Percentiles rank a stretch among this genome's conserved stretches.
These are phyloP conservation scores for Gorsachius goisagi DNA, from an alignment of 2,113 vertebrate genomes.

Conservation along the genomic window DNA sequence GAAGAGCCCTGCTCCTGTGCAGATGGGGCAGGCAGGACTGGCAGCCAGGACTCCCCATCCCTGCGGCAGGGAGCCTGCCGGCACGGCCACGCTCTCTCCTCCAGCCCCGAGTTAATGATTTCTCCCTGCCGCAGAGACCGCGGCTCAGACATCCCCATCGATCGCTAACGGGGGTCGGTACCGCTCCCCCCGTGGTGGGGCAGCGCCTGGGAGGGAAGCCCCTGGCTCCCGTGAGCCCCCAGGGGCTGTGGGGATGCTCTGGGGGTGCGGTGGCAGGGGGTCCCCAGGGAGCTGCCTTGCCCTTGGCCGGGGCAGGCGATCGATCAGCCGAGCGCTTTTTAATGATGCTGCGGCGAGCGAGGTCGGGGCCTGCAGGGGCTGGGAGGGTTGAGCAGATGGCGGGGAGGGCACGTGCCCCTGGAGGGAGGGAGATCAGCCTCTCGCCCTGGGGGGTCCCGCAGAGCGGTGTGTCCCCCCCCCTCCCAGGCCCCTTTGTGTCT, in stretches of 20 bases:
- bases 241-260: background rate
- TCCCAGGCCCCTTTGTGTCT: background rate
- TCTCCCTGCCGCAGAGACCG: background rate
- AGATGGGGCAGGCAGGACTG: background rate
- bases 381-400: background rate
- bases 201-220: background rate
- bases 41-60: background rate
- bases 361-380: fast-evolving
- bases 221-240: background rate
- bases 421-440: background rate
- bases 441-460: fast-evolving
- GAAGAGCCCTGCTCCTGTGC: background rate
- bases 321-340: background rate
- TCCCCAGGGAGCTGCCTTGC: background rate
- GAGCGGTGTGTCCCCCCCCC: background rate
- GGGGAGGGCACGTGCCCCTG: background rate
- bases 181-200: fast-evolving
- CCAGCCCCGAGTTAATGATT: background rate
- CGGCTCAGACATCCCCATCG: background rate
- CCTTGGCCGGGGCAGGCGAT: background rate
- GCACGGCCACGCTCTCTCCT: background rate
- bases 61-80: background rate
- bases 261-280: background rate
- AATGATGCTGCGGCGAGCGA: background rate
- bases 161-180: fast-evolving